Base-by-base conservation (phyloP, 2,888 invertebrate species). In the Salpingus planirostris region DNA sequence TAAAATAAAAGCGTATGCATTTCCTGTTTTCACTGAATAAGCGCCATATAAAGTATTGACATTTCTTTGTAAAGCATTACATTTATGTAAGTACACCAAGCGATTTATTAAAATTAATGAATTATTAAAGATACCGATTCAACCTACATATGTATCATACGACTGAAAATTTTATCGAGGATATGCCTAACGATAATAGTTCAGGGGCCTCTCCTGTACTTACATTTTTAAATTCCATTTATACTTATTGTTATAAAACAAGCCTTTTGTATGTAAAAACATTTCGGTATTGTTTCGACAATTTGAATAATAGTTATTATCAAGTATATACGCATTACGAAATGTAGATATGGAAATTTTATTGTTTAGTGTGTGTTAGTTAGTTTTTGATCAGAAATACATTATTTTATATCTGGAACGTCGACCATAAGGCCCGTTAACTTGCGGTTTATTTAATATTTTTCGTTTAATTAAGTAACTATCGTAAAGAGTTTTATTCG, bases 401-500 rank as follows among this genome's bases (percentile, higher is more conserved):
- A 30, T 33, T 38, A 33, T 38, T 37, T 34, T 33, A 25, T 38
- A 29, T 37, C 26, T 31, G n/a, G n/a, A n/a, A n/a, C n/a, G n/a
- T n/a, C n/a, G n/a, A n/a, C n/a, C n/a, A n/a, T n/a, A n/a, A n/a
- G n/a, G n/a, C n/a, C n/a, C 29, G 34, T 30, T 24, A 15, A 11
- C 14, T 11, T 14, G 21, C 14, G 23, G 38, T 31, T 31, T 38
- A 29, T 35, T 35, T 27, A 28, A 39, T 39, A 39, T 39, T 39
- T 35, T 39, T 39, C n/a, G 39, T 39, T 39, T 39, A 39, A 39
- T 39, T 39, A 29, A 29, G 39, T 29, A 35, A 39, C 28, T 27
- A 27, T 39, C 39, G 32, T 39, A 29, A 35, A 39, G n/a, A 29
- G 12, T 39, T 39, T 39, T 39, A 39, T 35, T 32, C 23, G 31